phyloP scores from a whole-genome alignment of 2,113 vertebrate genomes.

The Budorcas taxicolor region DNA sequence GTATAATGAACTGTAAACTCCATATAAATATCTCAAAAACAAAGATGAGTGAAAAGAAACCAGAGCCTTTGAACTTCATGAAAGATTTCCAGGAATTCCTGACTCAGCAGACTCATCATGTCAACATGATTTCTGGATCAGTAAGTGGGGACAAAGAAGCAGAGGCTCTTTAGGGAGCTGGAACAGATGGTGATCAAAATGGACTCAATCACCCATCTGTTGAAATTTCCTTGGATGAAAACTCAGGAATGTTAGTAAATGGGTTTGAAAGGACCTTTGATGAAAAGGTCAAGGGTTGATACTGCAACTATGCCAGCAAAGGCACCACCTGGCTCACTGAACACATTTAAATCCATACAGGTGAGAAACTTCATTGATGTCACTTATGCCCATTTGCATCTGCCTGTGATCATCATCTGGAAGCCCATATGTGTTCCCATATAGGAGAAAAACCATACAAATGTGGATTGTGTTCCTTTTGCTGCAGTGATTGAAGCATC shows the following conservation, averaged over 20 bases:
- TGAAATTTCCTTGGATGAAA: constrained; percentile 96
- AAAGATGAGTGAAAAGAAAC: constrained; percentile 97
- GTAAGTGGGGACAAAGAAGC: constrained; percentile 94
- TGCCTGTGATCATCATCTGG: constrained; percentile 96
- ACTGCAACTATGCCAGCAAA: constrained; percentile 98
- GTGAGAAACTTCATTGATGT: constrained; percentile 97
- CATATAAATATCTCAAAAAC: not conserved
- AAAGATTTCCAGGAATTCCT: constrained; percentile 99
- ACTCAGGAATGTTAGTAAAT: constrained; percentile 95
- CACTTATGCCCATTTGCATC: constrained; percentile 98
- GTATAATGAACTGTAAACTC: constrained; percentile 60
- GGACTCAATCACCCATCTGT: constrained; percentile 96
- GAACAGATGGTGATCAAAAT: constrained; percentile 90
- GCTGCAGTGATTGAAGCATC: constrained; percentile 98
- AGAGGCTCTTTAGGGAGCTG: constrained; percentile 91
- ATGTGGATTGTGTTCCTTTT: constrained; percentile 97
- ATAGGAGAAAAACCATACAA: constrained; percentile 99
- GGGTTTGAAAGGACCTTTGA: constrained; percentile 98
- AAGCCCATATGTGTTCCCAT: constrained; percentile 97
- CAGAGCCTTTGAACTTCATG: constrained; percentile 96
- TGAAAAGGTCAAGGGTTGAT: constrained; percentile 95
- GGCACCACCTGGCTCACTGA: constrained; percentile 96
- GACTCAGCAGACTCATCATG: constrained; percentile 98
- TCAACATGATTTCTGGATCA: constrained; percentile 99
- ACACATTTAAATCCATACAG: constrained; percentile 96